Base-by-base conservation (phyloP, 1,140 invertebrate genomes). In the Orchestia grillus region DNA sequence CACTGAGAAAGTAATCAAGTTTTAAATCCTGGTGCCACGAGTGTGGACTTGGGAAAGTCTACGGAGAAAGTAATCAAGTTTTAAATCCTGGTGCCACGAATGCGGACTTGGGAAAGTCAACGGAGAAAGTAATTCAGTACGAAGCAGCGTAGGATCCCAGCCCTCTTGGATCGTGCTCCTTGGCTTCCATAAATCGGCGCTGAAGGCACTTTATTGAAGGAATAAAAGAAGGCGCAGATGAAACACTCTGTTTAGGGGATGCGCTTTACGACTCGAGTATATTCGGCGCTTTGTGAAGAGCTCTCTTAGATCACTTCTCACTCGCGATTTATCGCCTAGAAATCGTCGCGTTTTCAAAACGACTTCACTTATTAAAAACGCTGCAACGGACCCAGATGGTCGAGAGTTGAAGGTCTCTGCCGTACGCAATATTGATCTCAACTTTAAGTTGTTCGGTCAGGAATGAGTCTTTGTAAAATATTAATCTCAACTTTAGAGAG, bases 171-270 rank as follows among this genome's bases (percentile, higher is more conserved):
- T 19, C 47, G 47, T 53, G 47, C 47, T 53, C 47, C 47, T 53
- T 19, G 47, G 87, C 87, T 4, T 41, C 40, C 87, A 87, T 87
- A 87, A 87, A 87, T 92, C 44, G 23, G 41, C 19, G 19, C 41
- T 36, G 4, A 92, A 92, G 42, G 90, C 47, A 92, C 90, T 92
- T 92, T 92, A 92, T 92, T 92, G 90, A 92, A 92, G 90, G 90
- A 92, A 92, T 92, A 92, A 92, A 92, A 92, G 36, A 92, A 42
- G 36, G 41, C 23, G 90, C 41, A 92, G 90, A 92, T 92, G 90
- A 92, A 92, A 92, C 90, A 42, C 90, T 92, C 90, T 92, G 90
- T 92, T 92, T 92, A 44, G 41, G 90, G 44, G 90, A 92, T 44
- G 90, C 90, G n/a, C 44, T 92, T 92, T 92, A 92, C 44, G 90